phyloP scores from a whole-genome alignment of 2,797 vertebrate species.

The Cynopterus sphinx region DNA sequence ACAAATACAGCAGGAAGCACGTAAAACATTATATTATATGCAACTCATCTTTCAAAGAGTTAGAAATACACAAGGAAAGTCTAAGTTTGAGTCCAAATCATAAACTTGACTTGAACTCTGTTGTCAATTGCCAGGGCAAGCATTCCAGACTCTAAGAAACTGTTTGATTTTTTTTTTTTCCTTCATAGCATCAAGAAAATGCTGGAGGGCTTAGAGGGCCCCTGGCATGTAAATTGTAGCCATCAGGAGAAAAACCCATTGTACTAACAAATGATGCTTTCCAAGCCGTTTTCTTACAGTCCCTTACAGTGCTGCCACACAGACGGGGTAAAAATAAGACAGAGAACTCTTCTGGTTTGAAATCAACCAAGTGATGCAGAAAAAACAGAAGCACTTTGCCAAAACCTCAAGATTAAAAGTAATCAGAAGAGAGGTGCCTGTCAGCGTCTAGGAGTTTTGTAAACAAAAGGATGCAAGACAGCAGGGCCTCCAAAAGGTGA shows the following conservation, averaged over 20 bases:
- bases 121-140: conserved; percentile 77
- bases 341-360: conserved; percentile 36
- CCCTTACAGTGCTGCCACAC: neutral
- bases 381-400: conserved; percentile 31
- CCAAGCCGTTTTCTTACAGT: conserved; percentile 32
- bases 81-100: conserved; percentile 55
- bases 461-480: neutral
- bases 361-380: conserved; percentile 23
- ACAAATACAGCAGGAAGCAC: neutral
- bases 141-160: conserved; percentile 76
- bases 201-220: conserved; percentile 56
- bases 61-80: conserved; percentile 63
- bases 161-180: conserved; percentile 65
- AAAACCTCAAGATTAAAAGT: conserved; percentile 38
- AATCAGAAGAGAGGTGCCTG: conserved; percentile 51
- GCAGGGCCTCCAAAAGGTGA: conserved; percentile 3
- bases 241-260: conserved; percentile 68
- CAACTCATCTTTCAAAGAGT: conserved; percentile 67
- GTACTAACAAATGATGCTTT: conserved; percentile 48
- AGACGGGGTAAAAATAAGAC: neutral
- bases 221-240: conserved; percentile 71
- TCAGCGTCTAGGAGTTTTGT: conserved; percentile 50
- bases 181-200: conserved; percentile 72
- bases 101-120: conserved; percentile 80
- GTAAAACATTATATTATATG: neutral